Base-by-base conservation (phyloP, 2,888 invertebrate species). In the Hoplodrina ambigua region DNA sequence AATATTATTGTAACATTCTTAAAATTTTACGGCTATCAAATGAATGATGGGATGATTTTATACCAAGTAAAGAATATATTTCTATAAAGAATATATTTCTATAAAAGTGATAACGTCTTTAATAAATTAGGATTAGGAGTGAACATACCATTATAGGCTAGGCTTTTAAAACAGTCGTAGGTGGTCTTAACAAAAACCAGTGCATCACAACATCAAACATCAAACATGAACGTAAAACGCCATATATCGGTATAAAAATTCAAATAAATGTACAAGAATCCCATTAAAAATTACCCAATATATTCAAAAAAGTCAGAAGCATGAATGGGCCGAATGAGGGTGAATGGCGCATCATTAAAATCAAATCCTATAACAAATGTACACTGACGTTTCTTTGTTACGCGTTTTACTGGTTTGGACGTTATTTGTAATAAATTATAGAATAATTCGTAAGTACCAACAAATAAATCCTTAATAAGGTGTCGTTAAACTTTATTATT, bases 381-480 rank as follows among this genome's bases (percentile, higher is more conserved):
- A 86, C 78, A 84, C 79, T 84, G 82, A 89, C 90, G 87, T 87
- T 80, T 62, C 74, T 86, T 91, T 91, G 89, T 91, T 87, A 83
- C 78, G 87, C 86, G 77, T 85, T 81, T 81, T 80, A 86, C 81
- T 87, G 81, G 83, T 85, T 85, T 85, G 80, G 83, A 89, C 91
- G 92, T 94, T 94, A 95, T 96, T 95, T 93, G 95, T 96, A 94
- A 96, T 95, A 96, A 95, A 95, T 95, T 94, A 94, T 85, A 87
- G 86, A 91, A 94, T 95, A 94, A 94, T 94, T 94, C 94, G 90
- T 86, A 86, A 87, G 89, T 86, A 87, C 90, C 91, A 92, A 94
- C 94, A 94, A 94, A 95, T 96, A 96, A 94, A 95, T 94, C 91
- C 92, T 93, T 95, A 95, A 94, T 95, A 95, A 94, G 94, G 94